Percentiles rank a stretch among this genome's conserved stretches.
These are phyloP conservation scores for Maccullochella peelii DNA, from an alignment of 2,113 vertebrate genomes.

Conservation along the genomic window DNA sequence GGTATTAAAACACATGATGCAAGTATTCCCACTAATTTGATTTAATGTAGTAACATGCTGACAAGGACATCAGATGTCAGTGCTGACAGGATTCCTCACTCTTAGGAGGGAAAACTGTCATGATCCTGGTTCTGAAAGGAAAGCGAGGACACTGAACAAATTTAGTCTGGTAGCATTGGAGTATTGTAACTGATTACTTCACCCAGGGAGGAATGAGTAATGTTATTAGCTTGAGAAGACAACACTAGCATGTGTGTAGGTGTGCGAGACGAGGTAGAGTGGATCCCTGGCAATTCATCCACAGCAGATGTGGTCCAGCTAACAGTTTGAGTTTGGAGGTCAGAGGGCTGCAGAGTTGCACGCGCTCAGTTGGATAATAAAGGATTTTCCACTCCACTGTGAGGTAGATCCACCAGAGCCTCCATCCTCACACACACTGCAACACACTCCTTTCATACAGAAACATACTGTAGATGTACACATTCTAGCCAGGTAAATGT, in stretches of 20 bases:
- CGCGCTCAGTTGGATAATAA: constrained; percentile 39
- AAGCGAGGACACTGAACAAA: not conserved
- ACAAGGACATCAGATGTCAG: not conserved
- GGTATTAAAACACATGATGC: too few species aligned
- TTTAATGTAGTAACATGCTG: not conserved
- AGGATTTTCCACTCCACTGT: constrained; percentile 43
- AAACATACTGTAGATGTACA: not conserved
- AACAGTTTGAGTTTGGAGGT: constrained; percentile 41
- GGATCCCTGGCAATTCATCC: constrained; percentile 10
- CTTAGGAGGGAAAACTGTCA: not conserved
- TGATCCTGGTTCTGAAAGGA: not conserved
- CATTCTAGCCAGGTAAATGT: not conserved
- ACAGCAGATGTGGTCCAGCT: constrained; percentile 16
- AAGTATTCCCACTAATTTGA: not conserved
- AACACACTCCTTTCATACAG: constrained; percentile 6
- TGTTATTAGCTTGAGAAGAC: not conserved
- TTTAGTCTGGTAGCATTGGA: not conserved
- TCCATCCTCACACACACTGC: not conserved
- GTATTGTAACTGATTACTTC: not conserved
- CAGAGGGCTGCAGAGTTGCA: constrained; percentile 37
- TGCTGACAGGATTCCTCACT: not conserved
- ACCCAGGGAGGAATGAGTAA: not conserved
- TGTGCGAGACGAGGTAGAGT: not conserved
- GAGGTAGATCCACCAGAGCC: constrained; percentile 27
- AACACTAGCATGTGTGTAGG: not conserved